Conservation (phyloP, 1,140 invertebrate species). For the Polypedilum vanderplanki region DNA sequence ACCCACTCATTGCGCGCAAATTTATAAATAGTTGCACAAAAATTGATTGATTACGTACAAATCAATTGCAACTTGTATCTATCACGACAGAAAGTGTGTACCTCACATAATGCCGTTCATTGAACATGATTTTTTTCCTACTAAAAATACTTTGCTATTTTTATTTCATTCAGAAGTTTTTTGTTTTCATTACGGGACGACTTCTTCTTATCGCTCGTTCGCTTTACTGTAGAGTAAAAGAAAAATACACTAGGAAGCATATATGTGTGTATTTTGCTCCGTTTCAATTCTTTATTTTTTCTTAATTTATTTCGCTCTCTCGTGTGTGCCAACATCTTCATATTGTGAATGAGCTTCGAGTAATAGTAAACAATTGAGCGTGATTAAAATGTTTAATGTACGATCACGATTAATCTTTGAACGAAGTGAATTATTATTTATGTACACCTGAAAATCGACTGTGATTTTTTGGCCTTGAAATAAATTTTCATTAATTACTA, state of each 20-base stretch:
- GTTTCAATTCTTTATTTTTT: no score
- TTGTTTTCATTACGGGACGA: slow-evolving; percentile 5
- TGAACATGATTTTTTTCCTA: no score
- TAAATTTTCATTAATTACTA: neutral
- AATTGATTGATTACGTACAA: no score
- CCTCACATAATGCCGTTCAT: no score
- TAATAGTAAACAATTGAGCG: slow-evolving; percentile 1
- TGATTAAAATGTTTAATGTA: neutral
- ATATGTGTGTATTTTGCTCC: neutral
- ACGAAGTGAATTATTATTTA: no score
- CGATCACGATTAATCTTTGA: no score
- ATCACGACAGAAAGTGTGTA: no score
- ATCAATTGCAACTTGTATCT: no score
- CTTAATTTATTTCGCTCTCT: no score
- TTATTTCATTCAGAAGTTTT: slow-evolving; percentile 11
- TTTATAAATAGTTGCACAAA: no score
- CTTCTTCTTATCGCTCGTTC: neutral
- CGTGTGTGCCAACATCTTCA: neutral
- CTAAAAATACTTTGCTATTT: slow-evolving; percentile 14
- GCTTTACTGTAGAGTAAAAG: neutral
- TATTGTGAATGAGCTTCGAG: neutral
- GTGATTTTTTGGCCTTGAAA: neutral
- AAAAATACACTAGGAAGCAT: neutral
- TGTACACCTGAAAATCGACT: neutral
- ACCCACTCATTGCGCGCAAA: no score